Base-by-base conservation (phyloP, 2,113 vertebrate species). In the Atherinomorus stipes region DNA sequence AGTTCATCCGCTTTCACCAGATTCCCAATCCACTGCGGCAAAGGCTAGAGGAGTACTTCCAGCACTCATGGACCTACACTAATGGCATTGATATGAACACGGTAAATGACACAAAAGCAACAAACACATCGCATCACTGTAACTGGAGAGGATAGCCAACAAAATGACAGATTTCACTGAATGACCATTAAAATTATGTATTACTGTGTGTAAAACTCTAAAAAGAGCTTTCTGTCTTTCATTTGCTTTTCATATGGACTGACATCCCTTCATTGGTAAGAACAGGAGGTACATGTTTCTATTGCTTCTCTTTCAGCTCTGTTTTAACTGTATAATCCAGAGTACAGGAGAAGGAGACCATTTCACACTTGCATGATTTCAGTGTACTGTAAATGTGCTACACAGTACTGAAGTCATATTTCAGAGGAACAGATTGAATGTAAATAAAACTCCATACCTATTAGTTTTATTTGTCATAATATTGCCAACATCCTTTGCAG, bases 11-110 rank as follows among this genome's bases (percentile, higher is more conserved):
- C 68, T 99, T 99, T 59, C 98, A 99, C 81, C 98, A 99, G 91
- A 99, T 99, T 74, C 97, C 98, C 22, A 99, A 99, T 85, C 97
- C 97, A 0, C 92, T 99, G 86, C 91, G 97, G 47, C 98, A 99
- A 85, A 89, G 98, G 11, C 95, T 99, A 59, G 98, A 99, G 86
- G 98, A 99, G 47, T 99, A 99, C 77, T 99, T 99, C 93, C 98
- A 99, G 75, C 98, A 99, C 7, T 97, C 98, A 0, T 99, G 98
- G 98, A 96, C 96, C 16, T 98, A 99, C 93, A 99, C 98, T 79
- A 99, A 99, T 18, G 98, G 98, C 92, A 99, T 99, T 71, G 98
- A 99, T 86, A 97, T 99, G 97, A 99, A 99, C 91, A 99, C 97
- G 96, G 98, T 99, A 95, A 92, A 95, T 65, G 38, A 58, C 37